Percentiles rank a stretch among this genome's conserved stretches.
Conservation (phyloP, 2,797 vertebrate species). For the Tokudaia muenninki region DNA sequence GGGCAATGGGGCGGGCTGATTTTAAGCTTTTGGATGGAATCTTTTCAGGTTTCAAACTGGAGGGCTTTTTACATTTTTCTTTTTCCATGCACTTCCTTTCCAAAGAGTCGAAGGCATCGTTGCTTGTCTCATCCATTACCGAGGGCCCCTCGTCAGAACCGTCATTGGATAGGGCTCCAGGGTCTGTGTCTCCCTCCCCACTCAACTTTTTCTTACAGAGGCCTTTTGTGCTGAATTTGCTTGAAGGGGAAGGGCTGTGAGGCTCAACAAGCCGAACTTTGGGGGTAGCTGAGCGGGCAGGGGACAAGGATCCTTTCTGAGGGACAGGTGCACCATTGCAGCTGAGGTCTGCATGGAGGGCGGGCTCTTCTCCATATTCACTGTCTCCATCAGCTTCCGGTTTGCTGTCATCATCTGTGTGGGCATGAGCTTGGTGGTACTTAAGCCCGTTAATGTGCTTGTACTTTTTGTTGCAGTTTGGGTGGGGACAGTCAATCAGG, state of each 20-base stretch:
- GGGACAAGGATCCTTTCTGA: conserved; percentile 96
- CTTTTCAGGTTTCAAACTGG: conserved; percentile 93
- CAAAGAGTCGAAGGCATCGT: conserved; percentile 94
- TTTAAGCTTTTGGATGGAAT: conserved; percentile 95
- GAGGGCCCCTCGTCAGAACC: conserved; percentile 96
- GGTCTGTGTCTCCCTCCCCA: conserved; percentile 93
- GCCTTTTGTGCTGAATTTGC: conserved; percentile 95
- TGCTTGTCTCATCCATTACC: conserved; percentile 96
- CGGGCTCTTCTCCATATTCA: conserved; percentile 96
- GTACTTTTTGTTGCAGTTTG: conserved; percentile 99
- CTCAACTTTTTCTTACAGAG: conserved; percentile 95
- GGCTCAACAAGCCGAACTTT: conserved; percentile 97
- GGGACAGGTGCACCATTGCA: conserved; percentile 95
- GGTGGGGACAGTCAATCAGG: conserved; percentile 99
- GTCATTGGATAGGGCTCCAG: conserved; percentile 92
- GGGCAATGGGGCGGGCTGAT: conserved; percentile 94
- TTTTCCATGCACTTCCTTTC: conserved; percentile 93
- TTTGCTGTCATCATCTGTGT: conserved; percentile 97
- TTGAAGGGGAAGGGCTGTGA: conserved; percentile 95
- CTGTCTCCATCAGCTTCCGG: conserved; percentile 96
- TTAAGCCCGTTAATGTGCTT: conserved; percentile 99
- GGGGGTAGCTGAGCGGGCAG: conserved; percentile 96
- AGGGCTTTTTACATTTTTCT: conserved; percentile 95
- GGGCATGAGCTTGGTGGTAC: conserved; percentile 99
- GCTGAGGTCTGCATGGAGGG: conserved; percentile 92